Evolutionary conservation across 92 coral and sea anemone species (phyloP), one percentile per base, ranked within the genome.

Genomic region (Phenganax subtilis): DNA sequence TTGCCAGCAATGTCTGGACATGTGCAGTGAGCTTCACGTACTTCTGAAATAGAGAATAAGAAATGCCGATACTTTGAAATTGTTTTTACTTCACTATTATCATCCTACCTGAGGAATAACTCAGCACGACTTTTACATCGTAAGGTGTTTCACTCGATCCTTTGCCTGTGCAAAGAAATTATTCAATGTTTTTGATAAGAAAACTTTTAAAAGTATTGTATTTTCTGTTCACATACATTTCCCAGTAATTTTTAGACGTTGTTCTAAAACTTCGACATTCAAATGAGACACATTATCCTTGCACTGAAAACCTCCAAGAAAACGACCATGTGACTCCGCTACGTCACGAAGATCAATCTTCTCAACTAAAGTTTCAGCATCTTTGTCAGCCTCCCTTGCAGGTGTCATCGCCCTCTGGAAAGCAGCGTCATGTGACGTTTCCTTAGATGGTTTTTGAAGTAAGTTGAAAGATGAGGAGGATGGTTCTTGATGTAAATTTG

Each of bases 1-100:
- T 87, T 71, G 78, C 93, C 82, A 3, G 88, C 93, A 11, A 82
- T 83, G 82, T 90, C 93, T 74, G 85, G 88, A 58, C 93, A 90
- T 28, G 89, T 80, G 59, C 93, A 88, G 0, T 60, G 66, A 12
- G 88, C 89, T 71, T 75, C 57, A 27, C 47, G 80, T 78, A 90
- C 57, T 66, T 89, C 93, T 90, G 71, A 29, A 16, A 51, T 0
- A 29, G 29, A 53, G 0, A 56, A 61, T 55, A 16, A 31, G 11
- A 15, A 68, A 47, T 6, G 67, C 30, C 12, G 25, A 64, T 47
- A 80, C 8, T 0, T 25, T 8, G 37, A 31, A 47, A 56, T 57
- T 59, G 8, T 54, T 28, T 68, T 55, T 59, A 16, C 3, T 55
- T 29, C 0, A 25, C 16, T 3, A 11, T 3, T 72, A 10, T 1